These are phyloP conservation scores for Drosophila conformis DNA, from an alignment of 2,888 invertebrate species.

Conservation along the genomic window DNA sequence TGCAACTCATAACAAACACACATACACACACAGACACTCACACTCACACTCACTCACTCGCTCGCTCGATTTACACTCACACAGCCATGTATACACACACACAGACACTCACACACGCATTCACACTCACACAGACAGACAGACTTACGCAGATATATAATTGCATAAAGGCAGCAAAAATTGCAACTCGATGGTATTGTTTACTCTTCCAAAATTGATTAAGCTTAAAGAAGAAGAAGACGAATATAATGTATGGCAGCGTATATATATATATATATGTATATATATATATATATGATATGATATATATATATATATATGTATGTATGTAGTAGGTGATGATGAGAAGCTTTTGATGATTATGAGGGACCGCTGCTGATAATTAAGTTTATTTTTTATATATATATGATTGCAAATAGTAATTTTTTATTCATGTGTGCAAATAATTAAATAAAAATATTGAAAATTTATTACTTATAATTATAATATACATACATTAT, in stretches of 20 bases:
- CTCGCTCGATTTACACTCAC: slow-evolving; percentile 44
- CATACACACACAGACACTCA: slow-evolving; percentile 22
- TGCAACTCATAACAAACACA: slow-evolving; percentile 38
- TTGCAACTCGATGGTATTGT: slow-evolving; percentile 81
- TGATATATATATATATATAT: slow-evolving; percentile 15
- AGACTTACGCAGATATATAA: slow-evolving; percentile 55
- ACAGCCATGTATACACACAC: slow-evolving; percentile 53
- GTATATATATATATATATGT: slow-evolving; percentile 33
- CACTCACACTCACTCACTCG: slow-evolving; percentile 13
- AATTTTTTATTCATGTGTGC: slow-evolving; percentile 80
- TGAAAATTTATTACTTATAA: slow-evolving; percentile 78
- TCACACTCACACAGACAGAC: slow-evolving; percentile 22
- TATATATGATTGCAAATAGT: slow-evolving; percentile 82
- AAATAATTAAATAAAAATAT: slow-evolving; percentile 78
- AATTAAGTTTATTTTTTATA: slow-evolving; percentile 81
- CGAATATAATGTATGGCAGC: slow-evolving; percentile 27
- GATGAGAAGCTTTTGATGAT: slow-evolving; percentile 30
- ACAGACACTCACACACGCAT: slow-evolving; percentile 19
- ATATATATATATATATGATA: slow-evolving; percentile 43
- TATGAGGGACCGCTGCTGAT: slow-evolving; percentile 65
- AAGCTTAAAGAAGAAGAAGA: slow-evolving; percentile 60
- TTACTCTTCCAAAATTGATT: slow-evolving; percentile 80
- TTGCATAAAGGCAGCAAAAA: slow-evolving; percentile 77
- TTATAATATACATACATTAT: slow-evolving; percentile 69
- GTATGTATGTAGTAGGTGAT: slow-evolving; percentile 47